phyloP scores from a whole-genome alignment of 2,113 vertebrate species.

The Lepisosteus osseus region DNA sequence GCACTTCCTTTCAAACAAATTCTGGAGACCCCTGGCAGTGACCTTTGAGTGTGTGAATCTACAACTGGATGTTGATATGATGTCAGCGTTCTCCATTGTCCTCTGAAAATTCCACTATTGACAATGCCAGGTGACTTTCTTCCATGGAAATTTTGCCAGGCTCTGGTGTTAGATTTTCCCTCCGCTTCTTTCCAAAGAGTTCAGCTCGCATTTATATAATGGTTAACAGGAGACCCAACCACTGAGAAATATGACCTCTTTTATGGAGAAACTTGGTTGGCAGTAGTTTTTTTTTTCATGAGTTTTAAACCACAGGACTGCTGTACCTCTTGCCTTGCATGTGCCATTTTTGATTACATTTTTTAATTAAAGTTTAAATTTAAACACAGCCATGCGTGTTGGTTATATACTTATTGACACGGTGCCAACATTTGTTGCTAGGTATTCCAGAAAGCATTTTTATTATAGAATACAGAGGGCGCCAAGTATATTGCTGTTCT shows the following conservation, averaged over 20 bases:
- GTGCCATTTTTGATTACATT: too few species aligned
- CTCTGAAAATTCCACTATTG: not conserved
- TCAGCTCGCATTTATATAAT: too few species aligned
- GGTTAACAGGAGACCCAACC: too few species aligned
- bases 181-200: too few species aligned
- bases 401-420: too few species aligned
- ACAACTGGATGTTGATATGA: slow-evolving; percentile 31
- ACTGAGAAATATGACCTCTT: not conserved
- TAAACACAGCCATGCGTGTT: slow-evolving; percentile 26
- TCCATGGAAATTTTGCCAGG: not conserved
- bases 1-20: slow-evolving; percentile 48
- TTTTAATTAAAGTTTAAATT: slow-evolving; percentile 40
- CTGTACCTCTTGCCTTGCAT: not conserved
- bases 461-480: too few species aligned
- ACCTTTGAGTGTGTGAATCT: slow-evolving; percentile 29
- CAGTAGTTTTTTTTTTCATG: not conserved
- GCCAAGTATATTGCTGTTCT: too few species aligned
- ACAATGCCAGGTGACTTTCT: not conserved
- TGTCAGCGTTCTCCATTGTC: slow-evolving; percentile 39
- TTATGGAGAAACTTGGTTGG: not conserved
- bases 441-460: too few species aligned
- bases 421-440: too few species aligned
- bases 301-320: not conserved
- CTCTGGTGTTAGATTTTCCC: not conserved
- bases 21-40: slow-evolving; percentile 29